These are phyloP conservation scores for Eremobia ochroleuca DNA, from an alignment of 2,888 invertebrate species.

Conservation along the genomic window DNA sequence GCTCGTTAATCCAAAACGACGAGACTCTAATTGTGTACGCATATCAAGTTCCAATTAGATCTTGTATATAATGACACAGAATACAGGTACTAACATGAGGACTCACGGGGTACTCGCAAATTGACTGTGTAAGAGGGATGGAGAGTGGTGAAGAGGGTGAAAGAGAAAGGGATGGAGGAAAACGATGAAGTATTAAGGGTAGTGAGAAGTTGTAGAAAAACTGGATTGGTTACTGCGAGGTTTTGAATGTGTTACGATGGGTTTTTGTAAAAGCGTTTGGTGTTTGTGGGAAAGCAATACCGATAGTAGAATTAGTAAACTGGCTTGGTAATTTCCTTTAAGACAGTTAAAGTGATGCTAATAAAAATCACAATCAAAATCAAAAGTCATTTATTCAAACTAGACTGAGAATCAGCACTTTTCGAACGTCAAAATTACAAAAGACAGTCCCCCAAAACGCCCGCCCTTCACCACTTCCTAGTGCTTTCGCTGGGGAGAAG, in stretches of 20 bases:
- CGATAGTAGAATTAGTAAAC: neutral
- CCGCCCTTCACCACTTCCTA: no score
- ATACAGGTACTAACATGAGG: constrained; percentile 60
- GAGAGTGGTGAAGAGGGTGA: neutral
- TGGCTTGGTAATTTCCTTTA: neutral
- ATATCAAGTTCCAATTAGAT: constrained; percentile 89
- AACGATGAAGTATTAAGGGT: constrained; percentile 28
- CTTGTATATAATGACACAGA: constrained; percentile 83
- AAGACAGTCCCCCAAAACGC: no score
- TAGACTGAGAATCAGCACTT: no score
- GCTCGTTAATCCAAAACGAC: constrained; percentile 86
- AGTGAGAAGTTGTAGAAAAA: constrained; percentile 47
- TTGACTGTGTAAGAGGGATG: constrained; percentile 58
- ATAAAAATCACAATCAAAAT: no score
- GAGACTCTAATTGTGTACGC: constrained; percentile 85
- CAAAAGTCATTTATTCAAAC: no score
- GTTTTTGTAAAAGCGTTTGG: constrained; percentile 11
- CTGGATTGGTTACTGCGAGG: constrained; percentile 12
- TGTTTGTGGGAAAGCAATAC: neutral
- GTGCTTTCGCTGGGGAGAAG: no score
- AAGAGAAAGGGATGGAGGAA: constrained; percentile 44
- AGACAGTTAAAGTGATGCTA: neutral
- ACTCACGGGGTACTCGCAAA: constrained; percentile 59
- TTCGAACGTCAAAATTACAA: no score
- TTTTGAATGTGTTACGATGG: constrained; percentile 16